phyloP scores from a whole-genome alignment of 1,140 invertebrate species.

The Akabosia matsudoensis region DNA sequence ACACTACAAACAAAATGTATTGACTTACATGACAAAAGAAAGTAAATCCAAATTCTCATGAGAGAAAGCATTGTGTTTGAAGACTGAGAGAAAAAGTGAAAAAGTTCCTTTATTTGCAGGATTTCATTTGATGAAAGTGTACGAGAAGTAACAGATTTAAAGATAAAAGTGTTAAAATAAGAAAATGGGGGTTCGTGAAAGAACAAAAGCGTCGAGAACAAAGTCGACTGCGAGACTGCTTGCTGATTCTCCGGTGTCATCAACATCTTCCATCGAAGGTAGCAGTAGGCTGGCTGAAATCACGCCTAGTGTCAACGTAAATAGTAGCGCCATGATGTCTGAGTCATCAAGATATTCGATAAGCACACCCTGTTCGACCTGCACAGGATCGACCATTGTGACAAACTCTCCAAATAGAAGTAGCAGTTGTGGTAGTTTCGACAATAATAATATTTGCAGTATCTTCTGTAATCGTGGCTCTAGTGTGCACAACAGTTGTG shows the following conservation, averaged over 20 bases:
- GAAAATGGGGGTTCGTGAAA: slow-evolving; percentile 9
- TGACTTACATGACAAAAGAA: too few species aligned
- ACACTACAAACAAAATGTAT: too few species aligned
- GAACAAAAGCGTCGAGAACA: neutral
- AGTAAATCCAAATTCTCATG: too few species aligned
- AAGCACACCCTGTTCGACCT: neutral
- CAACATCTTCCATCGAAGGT: neutral
- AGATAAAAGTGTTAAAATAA: neutral
- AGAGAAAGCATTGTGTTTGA: neutral
- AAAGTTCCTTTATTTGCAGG: slow-evolving; percentile 4
- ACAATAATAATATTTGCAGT: neutral
- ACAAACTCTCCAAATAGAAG: neutral
- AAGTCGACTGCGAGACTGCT: neutral
- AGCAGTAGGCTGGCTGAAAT: too few species aligned
- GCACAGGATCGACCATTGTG: neutral
- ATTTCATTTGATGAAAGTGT: too few species aligned
- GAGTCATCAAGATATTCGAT: neutral
- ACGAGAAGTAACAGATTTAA: neutral
- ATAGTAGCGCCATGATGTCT: neutral
- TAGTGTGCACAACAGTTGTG: neutral
- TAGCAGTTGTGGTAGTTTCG: neutral
- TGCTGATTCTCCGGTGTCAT: neutral
- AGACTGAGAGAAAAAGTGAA: neutral
- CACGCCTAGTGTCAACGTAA: neutral
- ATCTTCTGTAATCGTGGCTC: neutral